Percentiles rank a stretch among this genome's conserved stretches.
These are phyloP conservation scores for Dipodomys ordii DNA, from an alignment of 2,113 vertebrate genomes.

Conservation along the genomic window DNA sequence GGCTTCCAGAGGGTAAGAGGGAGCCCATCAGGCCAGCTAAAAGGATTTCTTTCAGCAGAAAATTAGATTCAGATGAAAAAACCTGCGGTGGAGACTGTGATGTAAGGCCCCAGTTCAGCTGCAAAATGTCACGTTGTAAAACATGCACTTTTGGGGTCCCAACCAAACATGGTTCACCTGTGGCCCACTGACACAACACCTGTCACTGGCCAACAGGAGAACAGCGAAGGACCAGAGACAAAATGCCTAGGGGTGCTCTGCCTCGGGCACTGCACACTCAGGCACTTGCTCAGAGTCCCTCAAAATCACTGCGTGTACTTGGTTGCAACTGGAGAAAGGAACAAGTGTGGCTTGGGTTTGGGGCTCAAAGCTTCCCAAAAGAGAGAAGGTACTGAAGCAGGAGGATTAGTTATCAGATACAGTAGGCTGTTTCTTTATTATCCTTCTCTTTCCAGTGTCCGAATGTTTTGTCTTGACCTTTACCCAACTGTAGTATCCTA, in stretches of 20 bases:
- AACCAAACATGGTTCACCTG: neutral
- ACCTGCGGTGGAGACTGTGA: conserved; percentile 9
- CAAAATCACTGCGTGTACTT: too few relatives aligned
- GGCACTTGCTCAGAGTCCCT: neutral
- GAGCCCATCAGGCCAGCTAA: conserved; percentile 66
- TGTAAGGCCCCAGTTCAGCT: conserved; percentile 52
- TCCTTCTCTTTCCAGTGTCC: too few relatives aligned
- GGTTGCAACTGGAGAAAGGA: too few relatives aligned
- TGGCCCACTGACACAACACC: neutral
- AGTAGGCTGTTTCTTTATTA: too few relatives aligned
- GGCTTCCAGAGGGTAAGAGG: conserved; percentile 58
- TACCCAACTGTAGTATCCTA: too few relatives aligned
- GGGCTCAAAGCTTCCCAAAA: too few relatives aligned
- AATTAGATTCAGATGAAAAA: conserved; percentile 75
- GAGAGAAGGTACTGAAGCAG: too few relatives aligned
- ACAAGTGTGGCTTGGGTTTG: too few relatives aligned
- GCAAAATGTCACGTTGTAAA: neutral
- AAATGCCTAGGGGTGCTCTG: neutral
- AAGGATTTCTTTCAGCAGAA: conserved; percentile 66
- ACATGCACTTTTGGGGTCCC: neutral
- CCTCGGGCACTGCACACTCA: neutral
- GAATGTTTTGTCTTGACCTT: too few relatives aligned
- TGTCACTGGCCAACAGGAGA: neutral
- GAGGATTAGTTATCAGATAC: too few relatives aligned
- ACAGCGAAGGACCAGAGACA: neutral